These are phyloP conservation scores for Caradrina clavipalpis DNA, from an alignment of 2,888 invertebrate genomes.

Conservation along the genomic window DNA sequence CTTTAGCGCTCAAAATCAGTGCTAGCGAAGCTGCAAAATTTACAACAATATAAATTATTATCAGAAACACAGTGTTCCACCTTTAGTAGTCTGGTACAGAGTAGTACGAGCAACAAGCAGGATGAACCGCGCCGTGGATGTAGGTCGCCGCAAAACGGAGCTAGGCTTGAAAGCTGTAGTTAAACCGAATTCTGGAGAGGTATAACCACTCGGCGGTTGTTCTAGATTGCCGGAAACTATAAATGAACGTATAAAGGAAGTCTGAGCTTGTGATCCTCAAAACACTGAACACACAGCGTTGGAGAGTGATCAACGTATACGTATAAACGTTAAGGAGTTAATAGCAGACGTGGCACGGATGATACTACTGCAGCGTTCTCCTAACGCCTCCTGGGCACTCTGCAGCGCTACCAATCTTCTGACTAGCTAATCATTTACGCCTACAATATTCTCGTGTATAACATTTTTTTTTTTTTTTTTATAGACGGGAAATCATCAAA, in stretches of 20 bases:
- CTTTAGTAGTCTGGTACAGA: background rate
- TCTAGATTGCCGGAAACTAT: background rate
- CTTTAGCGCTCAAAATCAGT: too few relatives aligned
- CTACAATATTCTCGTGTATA: too few relatives aligned
- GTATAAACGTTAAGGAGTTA: background rate
- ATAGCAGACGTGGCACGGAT: background rate
- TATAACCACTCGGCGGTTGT: background rate
- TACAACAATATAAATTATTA: background rate
- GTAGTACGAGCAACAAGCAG: constrained; percentile 9
- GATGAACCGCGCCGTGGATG: background rate
- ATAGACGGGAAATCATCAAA: too few relatives aligned
- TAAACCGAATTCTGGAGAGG: constrained; percentile 23
- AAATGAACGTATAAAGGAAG: background rate
- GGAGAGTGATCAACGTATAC: background rate
- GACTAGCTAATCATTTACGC: too few relatives aligned
- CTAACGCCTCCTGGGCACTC: too few relatives aligned
- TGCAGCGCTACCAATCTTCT: too few relatives aligned
- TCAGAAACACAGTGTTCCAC: background rate
- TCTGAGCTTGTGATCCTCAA: background rate
- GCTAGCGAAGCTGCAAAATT: background rate
- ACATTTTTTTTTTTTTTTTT: too few relatives aligned
- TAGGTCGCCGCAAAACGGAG: constrained; percentile 6
- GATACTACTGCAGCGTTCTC: background rate
- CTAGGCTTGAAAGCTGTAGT: background rate
- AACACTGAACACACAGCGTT: background rate